Percentiles rank a stretch among this genome's conserved stretches.
phyloP scores from a whole-genome alignment of 2,113 vertebrate species.

The Channa maculata region DNA sequence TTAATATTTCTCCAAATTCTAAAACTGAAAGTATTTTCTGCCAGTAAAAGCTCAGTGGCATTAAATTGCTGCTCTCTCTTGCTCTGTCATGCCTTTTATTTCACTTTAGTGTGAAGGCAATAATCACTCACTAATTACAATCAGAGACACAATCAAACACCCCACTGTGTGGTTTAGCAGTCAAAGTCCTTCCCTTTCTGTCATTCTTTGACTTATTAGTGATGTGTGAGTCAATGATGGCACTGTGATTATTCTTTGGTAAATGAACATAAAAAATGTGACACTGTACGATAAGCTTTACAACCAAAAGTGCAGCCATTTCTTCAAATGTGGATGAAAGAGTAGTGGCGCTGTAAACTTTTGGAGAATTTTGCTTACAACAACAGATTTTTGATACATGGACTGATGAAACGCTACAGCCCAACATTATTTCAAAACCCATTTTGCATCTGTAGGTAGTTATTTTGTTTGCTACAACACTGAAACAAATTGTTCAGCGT shows the following conservation, averaged over 20 bases:
- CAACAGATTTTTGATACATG: slow-evolving; percentile 31
- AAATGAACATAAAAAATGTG: slow-evolving; percentile 3
- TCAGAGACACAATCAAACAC: slow-evolving; percentile 45
- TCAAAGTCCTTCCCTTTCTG: not conserved
- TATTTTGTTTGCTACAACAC: slow-evolving; percentile 35
- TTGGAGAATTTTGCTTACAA: slow-evolving; percentile 5
- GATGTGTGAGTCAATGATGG: slow-evolving; percentile 2
- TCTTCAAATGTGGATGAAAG: not conserved
- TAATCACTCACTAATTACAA: not conserved
- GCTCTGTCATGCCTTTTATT: slow-evolving; percentile 58
- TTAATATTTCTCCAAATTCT: slow-evolving; percentile 34
- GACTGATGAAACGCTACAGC: slow-evolving; percentile 28
- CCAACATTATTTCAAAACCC: slow-evolving; percentile 16
- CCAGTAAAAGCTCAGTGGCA: slow-evolving; percentile 45
- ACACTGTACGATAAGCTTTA: not conserved
- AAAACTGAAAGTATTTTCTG: slow-evolving; percentile 36
- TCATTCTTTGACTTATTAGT: slow-evolving; percentile 5
- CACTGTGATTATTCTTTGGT: not conserved
- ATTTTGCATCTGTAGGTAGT: slow-evolving; percentile 57
- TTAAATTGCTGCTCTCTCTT: slow-evolving; percentile 27
- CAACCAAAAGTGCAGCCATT: not conserved
- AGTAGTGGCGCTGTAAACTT: slow-evolving; percentile 11
- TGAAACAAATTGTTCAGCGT: slow-evolving; percentile 33
- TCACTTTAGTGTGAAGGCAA: slow-evolving; percentile 7
- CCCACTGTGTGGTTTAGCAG: not conserved